Percentiles rank a stretch among this genome's conserved stretches.
phyloP scores from a whole-genome alignment of 2,888 invertebrate genomes.

The Fragum fragum region DNA sequence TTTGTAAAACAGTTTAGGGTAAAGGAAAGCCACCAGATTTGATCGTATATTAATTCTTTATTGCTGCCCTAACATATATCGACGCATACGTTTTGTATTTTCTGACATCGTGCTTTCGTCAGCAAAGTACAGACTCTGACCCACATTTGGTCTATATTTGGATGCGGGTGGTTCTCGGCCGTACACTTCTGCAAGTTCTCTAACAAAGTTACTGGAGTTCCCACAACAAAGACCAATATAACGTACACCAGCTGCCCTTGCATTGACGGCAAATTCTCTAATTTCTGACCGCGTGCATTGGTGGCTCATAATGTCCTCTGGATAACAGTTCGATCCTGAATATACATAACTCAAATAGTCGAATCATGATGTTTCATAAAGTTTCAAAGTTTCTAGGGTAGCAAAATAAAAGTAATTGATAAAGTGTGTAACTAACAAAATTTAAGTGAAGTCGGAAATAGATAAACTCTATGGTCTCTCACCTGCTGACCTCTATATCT shows the following conservation, averaged over 20 bases:
- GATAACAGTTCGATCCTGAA: slow-evolving; percentile 16
- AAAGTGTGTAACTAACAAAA: too few relatives aligned
- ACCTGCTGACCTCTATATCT: too few relatives aligned
- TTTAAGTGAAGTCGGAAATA: too few relatives aligned
- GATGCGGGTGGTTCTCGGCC: slow-evolving; percentile 13
- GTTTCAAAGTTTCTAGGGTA: too few relatives aligned
- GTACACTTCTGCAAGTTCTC: slow-evolving; percentile 21
- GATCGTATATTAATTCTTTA: too few relatives aligned
- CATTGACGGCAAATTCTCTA: slow-evolving; percentile 5
- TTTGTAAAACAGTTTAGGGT: too few relatives aligned
- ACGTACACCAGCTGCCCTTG: background rate
- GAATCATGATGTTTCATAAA: too few relatives aligned
- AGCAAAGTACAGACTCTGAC: slow-evolving; percentile 13
- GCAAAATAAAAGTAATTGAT: too few relatives aligned
- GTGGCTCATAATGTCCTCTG: slow-evolving; percentile 15
- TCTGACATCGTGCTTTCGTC: slow-evolving; percentile 3
- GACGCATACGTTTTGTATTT: background rate
- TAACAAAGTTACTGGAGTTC: slow-evolving; percentile 8
- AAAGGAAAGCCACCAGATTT: background rate
- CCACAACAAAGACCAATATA: slow-evolving; percentile 28
- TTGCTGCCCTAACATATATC: background rate
- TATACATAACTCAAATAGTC: too few relatives aligned
- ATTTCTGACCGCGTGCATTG: slow-evolving; percentile 23
- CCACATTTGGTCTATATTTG: slow-evolving; percentile 24
- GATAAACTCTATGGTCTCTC: too few relatives aligned